Percentiles rank a stretch among this genome's conserved stretches.
These are phyloP conservation scores for Volucella inflata DNA, from an alignment of 2,888 invertebrate species.

Conservation along the genomic window DNA sequence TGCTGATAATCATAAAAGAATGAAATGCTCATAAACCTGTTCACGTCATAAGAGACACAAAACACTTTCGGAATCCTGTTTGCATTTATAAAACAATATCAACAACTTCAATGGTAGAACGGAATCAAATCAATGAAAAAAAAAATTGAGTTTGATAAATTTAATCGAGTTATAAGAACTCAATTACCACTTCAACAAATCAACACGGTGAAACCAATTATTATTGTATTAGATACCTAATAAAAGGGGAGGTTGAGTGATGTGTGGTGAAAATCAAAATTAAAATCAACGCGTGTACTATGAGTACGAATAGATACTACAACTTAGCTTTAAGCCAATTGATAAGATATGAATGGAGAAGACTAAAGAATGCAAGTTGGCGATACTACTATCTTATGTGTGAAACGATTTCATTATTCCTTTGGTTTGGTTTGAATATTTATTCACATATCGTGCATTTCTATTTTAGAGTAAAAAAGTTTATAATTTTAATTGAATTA, in stretches of 20 bases:
- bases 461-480: neutral
- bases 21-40: slow-evolving; percentile 39
- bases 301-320: no score
- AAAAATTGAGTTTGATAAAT: slow-evolving; percentile 48
- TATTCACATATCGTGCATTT: neutral
- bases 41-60: slow-evolving; percentile 54
- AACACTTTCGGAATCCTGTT: slow-evolving; percentile 11
- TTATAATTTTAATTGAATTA: neutral
- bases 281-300: slow-evolving; percentile 50
- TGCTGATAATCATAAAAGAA: slow-evolving; percentile 43
- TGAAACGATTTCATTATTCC: no score
- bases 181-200: slow-evolving; percentile 65
- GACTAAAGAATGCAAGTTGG: slow-evolving; percentile 27
- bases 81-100: neutral
- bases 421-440: neutral
- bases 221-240: slow-evolving; percentile 50
- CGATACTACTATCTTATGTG: neutral
- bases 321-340: slow-evolving; percentile 9
- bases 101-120: neutral
- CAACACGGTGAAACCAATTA: slow-evolving; percentile 54
- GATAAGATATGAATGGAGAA: slow-evolving; percentile 49
- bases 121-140: neutral
- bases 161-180: slow-evolving; percentile 59
- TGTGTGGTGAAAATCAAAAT: slow-evolving; percentile 36
- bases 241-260: slow-evolving; percentile 21